Evolutionary conservation across 2,113 vertebrate species (phyloP).

Genomic region (Rhinopomastus cyanomelas): DNA sequence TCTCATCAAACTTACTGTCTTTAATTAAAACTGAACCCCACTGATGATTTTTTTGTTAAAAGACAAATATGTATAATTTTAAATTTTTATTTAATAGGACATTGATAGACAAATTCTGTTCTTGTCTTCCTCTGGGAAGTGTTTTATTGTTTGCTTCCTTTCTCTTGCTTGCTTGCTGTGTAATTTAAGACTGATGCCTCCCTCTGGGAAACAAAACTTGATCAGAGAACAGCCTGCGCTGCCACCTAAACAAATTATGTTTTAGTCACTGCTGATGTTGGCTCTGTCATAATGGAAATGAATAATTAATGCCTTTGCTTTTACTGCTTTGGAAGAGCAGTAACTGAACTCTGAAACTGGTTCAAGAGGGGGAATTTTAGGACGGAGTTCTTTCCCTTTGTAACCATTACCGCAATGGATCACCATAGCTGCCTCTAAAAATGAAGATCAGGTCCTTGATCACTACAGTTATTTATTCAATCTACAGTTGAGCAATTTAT

Average conservation of each 20-base stretch:
- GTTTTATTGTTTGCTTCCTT: conserved; percentile 71
- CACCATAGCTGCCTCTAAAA: not conserved
- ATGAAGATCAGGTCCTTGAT: not conserved
- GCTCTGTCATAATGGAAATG: conserved; percentile 76
- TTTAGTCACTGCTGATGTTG: conserved; percentile 74
- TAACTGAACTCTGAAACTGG: conserved; percentile 63
- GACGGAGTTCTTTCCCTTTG: not conserved
- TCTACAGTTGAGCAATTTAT: not conserved
- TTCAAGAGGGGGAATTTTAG: conserved; percentile 55
- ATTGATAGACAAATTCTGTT: conserved; percentile 13
- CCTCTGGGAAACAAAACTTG: conserved; percentile 75
- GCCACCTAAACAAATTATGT: conserved; percentile 78
- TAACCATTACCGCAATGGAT: not conserved
- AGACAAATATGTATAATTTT: conserved; percentile 11
- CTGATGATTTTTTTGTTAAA: not conserved
- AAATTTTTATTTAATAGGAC: conserved; percentile 46
- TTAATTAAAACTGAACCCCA: conserved; percentile 25
- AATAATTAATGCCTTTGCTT: conserved; percentile 76
- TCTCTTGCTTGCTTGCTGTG: conserved; percentile 72
- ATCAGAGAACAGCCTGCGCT: conserved; percentile 74
- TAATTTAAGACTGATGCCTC: conserved; percentile 78
- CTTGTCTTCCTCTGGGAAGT: conserved; percentile 47
- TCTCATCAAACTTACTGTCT: not conserved
- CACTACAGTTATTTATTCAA: conserved; percentile 22
- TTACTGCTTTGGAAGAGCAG: conserved; percentile 67